phyloP scores from a whole-genome alignment of 2,797 vertebrate species.

The Hemibagrus guttatus region DNA sequence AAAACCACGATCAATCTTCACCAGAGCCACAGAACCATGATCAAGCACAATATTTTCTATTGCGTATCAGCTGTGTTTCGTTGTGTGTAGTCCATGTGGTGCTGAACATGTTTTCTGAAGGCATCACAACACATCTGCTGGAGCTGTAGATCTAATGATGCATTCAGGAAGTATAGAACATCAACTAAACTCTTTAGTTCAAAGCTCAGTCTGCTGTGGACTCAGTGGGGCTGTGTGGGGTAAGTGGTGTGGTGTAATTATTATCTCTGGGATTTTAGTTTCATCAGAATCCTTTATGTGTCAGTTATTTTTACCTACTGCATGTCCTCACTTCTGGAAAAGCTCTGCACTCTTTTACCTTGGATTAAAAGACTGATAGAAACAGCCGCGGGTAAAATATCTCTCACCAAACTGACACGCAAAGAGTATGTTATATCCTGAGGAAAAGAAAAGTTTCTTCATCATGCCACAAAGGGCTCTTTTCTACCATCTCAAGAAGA shows the following conservation, averaged over 20 bases:
- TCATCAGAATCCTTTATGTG: neutral
- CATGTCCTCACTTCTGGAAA: neutral
- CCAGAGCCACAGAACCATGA: neutral
- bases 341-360: neutral
- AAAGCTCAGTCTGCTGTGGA: neutral
- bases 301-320: neutral
- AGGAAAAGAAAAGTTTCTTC: neutral
- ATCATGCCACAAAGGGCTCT: neutral
- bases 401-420: too few species aligned
- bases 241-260: neutral
- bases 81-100: neutral
- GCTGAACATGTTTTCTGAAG: neutral
- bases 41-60: too few species aligned
- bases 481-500: neutral
- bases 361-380: neutral
- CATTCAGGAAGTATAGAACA: neutral
- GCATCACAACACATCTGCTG: neutral
- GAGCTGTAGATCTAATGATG: neutral
- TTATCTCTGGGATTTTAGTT: neutral
- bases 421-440: neutral
- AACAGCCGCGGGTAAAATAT: neutral
- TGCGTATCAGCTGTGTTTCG: neutral
- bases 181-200: neutral
- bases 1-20: slow-evolving; percentile 8
- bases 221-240: too few species aligned